These are phyloP conservation scores for Atta texana DNA, from an alignment of 1,140 invertebrate species.

Conservation along the genomic window DNA sequence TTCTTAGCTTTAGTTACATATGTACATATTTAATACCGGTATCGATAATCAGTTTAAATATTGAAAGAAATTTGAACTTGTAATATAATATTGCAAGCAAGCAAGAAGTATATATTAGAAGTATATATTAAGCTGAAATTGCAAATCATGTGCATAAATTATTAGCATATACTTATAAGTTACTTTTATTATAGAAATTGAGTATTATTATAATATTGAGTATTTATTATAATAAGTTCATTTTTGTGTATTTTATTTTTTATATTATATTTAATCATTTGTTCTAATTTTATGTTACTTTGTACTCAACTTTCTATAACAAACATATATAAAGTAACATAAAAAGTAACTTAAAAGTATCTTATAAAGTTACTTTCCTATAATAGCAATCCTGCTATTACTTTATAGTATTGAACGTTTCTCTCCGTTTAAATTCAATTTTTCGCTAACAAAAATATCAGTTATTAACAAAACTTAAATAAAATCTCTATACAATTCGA, in stretches of 20 bases:
- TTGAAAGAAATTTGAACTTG: neutral
- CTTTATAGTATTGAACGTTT: neutral
- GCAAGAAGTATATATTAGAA: constrained; percentile 10
- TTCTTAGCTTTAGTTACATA: neutral
- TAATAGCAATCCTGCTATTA: no score
- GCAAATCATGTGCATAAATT: neutral
- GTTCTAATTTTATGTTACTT: no score
- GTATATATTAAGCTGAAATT: neutral
- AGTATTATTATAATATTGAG: no score
- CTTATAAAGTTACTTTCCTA: no score
- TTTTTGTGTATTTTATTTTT: no score
- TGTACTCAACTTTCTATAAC: no score
- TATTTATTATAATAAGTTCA: no score
- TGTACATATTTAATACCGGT: neutral
- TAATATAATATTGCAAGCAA: neutral
- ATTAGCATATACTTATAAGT: no score
- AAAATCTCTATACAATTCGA: neutral
- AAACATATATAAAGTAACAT: no score
- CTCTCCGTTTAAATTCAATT: neutral
- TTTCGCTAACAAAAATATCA: neutral
- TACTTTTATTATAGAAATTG: no score
- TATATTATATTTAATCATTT: no score
- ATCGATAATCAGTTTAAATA: neutral
- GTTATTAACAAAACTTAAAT: neutral
- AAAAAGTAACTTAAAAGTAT: no score